Base-by-base conservation (phyloP, 2,888 invertebrate genomes). In the Celastrina argiolus region DNA sequence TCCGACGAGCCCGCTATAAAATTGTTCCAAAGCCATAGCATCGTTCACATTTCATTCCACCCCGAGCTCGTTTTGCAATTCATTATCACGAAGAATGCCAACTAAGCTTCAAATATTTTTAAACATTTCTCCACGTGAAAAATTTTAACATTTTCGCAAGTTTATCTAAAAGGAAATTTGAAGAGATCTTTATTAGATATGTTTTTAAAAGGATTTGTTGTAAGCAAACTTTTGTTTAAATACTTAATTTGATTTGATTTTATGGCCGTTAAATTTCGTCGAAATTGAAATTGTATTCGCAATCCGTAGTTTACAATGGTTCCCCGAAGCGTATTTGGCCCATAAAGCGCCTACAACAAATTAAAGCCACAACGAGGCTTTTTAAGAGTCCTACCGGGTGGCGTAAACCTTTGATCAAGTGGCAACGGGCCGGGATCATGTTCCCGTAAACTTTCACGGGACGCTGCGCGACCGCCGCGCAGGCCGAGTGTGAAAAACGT, bases 361-460 rank as follows among this genome's bases (percentile, higher is more conserved):
- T 36, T 61, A 36, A 61, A 39, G 61, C 22, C 34, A 7, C 36
- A 36, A 61, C 36, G 14, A 36, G 61, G 61, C 14, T 36, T 61
- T 45, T 61, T 34, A 61, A 16, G 36, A 61, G 61, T 61, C 59
- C 59, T 59, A 12, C 12, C 22, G 61, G 61, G 59, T 34, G 18
- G 61, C 26, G 16, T 74, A 71, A 65, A 70, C 81, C 89, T 90
- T 89, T 90, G 88, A 90, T 88, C 85, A 79, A 76, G 74, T 76
- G 74, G 79, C 45, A 16, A 78, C 80, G 81, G 79, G 73, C 51
- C 51, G 78, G 79, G 83, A 82, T 84, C 87, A 83, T 80, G 82
- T 76, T 82, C 79, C 81, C 80, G 83, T 83, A 86, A 88, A 86
- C 84, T 85, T 88, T 89, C 78, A 87, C 89, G 89, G 87, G 85